Evolutionary conservation across 2,888 invertebrate genomes (phyloP).

Genomic region (Chirona hameri): DNA sequence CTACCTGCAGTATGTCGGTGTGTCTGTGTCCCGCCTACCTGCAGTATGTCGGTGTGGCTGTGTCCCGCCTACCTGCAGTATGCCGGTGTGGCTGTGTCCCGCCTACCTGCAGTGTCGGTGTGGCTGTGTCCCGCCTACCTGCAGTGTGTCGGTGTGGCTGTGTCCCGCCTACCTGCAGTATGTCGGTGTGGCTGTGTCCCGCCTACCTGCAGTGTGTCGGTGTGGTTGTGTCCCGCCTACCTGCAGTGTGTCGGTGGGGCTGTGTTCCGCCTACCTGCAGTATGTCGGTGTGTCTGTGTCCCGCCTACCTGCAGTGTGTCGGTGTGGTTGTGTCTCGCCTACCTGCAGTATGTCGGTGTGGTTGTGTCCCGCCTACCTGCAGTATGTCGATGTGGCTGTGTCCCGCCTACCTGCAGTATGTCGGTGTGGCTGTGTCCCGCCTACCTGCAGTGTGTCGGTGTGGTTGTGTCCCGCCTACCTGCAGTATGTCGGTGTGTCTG

Average conservation of each 20-base stretch:
- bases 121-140: not conserved
- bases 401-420: not conserved
- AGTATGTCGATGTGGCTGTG: not conserved
- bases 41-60: too few relatives aligned
- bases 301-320: not conserved
- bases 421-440: not conserved
- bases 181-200: not conserved
- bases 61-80: too few relatives aligned
- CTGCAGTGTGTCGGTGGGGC: too few relatives aligned
- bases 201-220: not conserved
- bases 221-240: not conserved
- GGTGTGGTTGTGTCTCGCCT: not conserved
- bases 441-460: not conserved
- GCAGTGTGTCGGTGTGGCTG: not conserved
- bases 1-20: too few relatives aligned
- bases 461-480: too few relatives aligned
- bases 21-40: too few relatives aligned
- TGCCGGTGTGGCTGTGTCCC: too few relatives aligned
- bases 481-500: too few relatives aligned
- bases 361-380: not conserved
- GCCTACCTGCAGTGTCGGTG: not conserved
- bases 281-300: too few relatives aligned
- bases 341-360: not conserved
- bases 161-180: not conserved
- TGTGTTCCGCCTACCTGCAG: too few relatives aligned